phyloP scores from a whole-genome alignment of 2,888 invertebrate species.

The Sarcophaga variegata region DNA sequence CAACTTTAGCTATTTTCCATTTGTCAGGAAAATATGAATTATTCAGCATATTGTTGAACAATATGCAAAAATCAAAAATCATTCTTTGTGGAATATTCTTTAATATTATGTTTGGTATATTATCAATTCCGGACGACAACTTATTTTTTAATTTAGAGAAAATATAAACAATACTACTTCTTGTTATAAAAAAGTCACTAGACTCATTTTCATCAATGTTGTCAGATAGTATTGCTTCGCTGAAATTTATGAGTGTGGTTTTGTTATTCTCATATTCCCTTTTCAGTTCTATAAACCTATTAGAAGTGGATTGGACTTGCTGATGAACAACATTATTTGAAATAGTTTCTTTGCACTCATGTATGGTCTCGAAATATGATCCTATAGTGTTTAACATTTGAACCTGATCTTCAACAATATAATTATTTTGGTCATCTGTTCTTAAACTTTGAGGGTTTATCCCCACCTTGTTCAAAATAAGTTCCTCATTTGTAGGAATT shows the following conservation, averaged over 20 bases:
- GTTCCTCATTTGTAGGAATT: too few relatives aligned
- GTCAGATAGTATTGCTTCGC: too few relatives aligned
- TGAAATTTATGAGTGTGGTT: background rate
- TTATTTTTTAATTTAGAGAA: too few relatives aligned
- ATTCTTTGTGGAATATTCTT: too few relatives aligned
- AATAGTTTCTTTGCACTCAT: background rate
- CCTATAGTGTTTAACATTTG: background rate
- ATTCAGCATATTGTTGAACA: too few relatives aligned
- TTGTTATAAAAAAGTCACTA: slow-evolving; percentile 14
- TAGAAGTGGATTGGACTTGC: slow-evolving; percentile 6
- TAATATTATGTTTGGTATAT: too few relatives aligned
- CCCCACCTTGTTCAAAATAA: background rate
- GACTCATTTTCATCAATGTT: background rate
- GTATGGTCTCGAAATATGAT: background rate
- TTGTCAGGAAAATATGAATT: too few relatives aligned
- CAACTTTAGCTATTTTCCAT: too few relatives aligned
- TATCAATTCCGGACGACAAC: too few relatives aligned
- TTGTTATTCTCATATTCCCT: slow-evolving; percentile 6
- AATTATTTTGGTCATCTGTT: background rate
- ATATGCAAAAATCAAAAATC: too few relatives aligned
- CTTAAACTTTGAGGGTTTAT: background rate
- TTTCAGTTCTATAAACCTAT: slow-evolving; percentile 11
- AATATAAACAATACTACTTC: too few relatives aligned
- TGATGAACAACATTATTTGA: too few relatives aligned
- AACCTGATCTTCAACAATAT: background rate